Evolutionary conservation across 1,140 invertebrate genomes (phyloP), one percentile per base, ranked within the genome.

Genomic region (Diorhabda carinulata): DNA sequence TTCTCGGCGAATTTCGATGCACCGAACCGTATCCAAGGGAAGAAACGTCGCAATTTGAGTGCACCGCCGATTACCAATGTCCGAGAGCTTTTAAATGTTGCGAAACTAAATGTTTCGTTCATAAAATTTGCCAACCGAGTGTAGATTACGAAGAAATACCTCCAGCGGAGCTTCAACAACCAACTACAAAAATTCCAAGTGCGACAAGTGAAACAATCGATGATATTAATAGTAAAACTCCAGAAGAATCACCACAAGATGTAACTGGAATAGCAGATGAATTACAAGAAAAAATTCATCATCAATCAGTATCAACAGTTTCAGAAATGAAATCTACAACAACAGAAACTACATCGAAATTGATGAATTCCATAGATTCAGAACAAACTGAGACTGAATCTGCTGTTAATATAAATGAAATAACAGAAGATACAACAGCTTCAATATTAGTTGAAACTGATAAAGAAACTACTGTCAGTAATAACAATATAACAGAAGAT

Each of bases 81-180:
- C 62, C 62, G 25, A 64, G 43, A 10, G 25, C 10, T 25, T 52
- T 52, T 47, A 64, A 64, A 64, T 64, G 62, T 52, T 64, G 62
- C 62, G 6, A 64, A 52, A 10, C 25, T 3, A 45, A 47, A n/a
- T 64, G 62, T 64, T 64, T 64, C 3, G n/a, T 47, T 7, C 62
- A 64, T 40, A 64, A 47, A 47, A 52, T 64, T 40, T 64, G 62
- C 44, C 62, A 64, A 47, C 62, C 62, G 5, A 61, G 47, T 52
- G n/a, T 52, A 0, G 47, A 52, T 8, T 6, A 52, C 6, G 3
- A 52, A 52, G 47, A 52, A 52, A 52, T 25, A 25, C 25, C 25
- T 25, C 25, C 25, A 25, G 25, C 25, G 25, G 25, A 25, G 25
- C 25, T 25, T 25, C 25, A 25, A 25, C 25, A 1, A 25, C 25